These are phyloP conservation scores for Poeciliopsis retropinna DNA, from an alignment of 2,113 vertebrate genomes.

Conservation along the genomic window DNA sequence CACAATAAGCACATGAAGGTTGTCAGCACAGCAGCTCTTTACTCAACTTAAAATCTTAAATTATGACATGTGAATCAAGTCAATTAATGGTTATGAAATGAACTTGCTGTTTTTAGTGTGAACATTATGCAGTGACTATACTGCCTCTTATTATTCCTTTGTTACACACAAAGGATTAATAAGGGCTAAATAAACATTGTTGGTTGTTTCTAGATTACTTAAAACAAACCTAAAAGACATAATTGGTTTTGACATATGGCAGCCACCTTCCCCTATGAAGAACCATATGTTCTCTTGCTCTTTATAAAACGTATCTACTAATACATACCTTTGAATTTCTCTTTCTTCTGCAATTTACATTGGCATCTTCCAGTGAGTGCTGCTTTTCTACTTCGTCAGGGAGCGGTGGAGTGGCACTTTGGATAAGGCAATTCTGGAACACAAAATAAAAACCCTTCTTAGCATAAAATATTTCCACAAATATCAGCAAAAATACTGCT, in stretches of 20 bases:
- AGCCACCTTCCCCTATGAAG: neutral
- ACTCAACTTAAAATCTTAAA: no score
- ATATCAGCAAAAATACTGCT: no score
- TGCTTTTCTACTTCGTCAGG: neutral
- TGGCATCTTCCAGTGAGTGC: slow-evolving; percentile 11
- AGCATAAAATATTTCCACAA: no score
- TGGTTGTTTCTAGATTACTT: neutral
- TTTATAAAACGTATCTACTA: no score
- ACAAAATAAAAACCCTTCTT: neutral
- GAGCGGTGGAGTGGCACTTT: no score
- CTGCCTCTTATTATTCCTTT: neutral
- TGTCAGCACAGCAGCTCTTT: no score
- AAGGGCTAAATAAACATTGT: neutral
- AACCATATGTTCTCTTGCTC: no score
- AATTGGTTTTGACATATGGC: neutral
- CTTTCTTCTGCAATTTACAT: slow-evolving; percentile 1
- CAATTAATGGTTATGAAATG: no score
- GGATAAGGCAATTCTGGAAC: neutral
- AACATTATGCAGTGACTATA: neutral
- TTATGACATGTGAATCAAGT: no score
- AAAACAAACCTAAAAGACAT: neutral
- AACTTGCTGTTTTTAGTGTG: no score
- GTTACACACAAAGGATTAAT: neutral
- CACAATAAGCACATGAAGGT: no score
- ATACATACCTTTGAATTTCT: slow-evolving; percentile 21